Evolutionary conservation across 2,113 vertebrate species (phyloP), one percentile per base, ranked within the genome.

Genomic region (Podarcis cretensis): DNA sequence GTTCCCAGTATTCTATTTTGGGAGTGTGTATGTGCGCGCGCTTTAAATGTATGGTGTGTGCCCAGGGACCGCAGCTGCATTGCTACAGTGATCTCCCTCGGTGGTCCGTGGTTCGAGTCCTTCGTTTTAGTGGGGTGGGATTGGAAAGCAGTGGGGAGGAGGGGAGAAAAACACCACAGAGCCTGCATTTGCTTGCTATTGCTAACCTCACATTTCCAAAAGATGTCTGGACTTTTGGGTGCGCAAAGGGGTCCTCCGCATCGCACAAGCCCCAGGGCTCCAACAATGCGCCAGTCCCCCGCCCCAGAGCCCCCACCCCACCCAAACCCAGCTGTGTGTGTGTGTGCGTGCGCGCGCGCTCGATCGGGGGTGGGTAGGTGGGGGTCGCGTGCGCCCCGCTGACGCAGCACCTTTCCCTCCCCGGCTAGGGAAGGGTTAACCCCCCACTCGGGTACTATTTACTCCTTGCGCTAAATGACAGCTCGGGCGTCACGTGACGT

Each of bases 381-480:
- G 48, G 48, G 48, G 48, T 48, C 48, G 48, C 48, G 10, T 54
- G 18, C 59, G 18, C 59, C 59, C 59, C 89, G 92, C 69, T 84
- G 69, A 40, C 10, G 80, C 40, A 0, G 83, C 57, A 73, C 40
- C 77, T 30, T 43, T 37, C 91, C 90, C 13, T 59, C 13, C 0
- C 0, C 6, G 87, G 91, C 86, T 84, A 65, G 0, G 32, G 7
- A 65, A 84, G 76, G 80, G 85, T 76, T 74, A 86, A 59, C 81
- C 18, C 18, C 48, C 84, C 32, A 2, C 78, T 63, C 78, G 40
- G n/a, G 43, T 68, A 92, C 92, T 95, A 94, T 95, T 95, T 96
- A 95, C 95, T 96, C 93, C 95, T 94, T 93, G 94, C 92, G 91
- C 91, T 94, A 94, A 94, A 94, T 96, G 96, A 95, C 96, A 96